Evolutionary conservation across 2,888 invertebrate species (phyloP).

Genomic region (Drosophila vallismaia): DNA sequence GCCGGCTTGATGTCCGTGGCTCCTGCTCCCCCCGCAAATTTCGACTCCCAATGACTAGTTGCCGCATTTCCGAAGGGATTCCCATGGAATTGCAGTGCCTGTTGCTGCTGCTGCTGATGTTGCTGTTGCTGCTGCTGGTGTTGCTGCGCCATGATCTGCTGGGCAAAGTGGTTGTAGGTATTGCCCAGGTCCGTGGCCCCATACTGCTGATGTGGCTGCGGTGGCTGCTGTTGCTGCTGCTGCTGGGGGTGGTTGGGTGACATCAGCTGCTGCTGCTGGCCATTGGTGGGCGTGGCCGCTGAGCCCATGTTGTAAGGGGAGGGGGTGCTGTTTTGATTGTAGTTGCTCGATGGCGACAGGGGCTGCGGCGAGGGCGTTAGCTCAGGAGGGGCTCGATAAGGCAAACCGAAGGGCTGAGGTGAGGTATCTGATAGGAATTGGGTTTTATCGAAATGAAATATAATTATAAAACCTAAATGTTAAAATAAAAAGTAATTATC

Average conservation of each 20-base stretch:
- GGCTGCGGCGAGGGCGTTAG: conserved; percentile 83
- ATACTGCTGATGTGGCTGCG: conserved; percentile 48
- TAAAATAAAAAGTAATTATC: conserved; percentile 9
- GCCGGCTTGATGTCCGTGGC: conserved; percentile 21
- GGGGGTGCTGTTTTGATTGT: conserved; percentile 80
- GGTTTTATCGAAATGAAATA: neutral
- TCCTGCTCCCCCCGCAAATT: conserved; percentile 60
- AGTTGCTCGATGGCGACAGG: conserved; percentile 80
- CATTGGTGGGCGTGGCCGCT: conserved; percentile 56
- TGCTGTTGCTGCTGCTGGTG: conserved; percentile 59
- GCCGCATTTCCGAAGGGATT: conserved; percentile 68
- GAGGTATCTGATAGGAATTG: conserved; percentile 77
- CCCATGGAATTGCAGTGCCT: conserved; percentile 60
- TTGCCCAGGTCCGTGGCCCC: conserved; percentile 55
- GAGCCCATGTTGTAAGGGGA: conserved; percentile 80
- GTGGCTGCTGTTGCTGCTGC: conserved; percentile 59
- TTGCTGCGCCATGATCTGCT: conserved; percentile 61
- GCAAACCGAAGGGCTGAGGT: conserved; percentile 79
- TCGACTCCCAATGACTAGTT: conserved; percentile 63
- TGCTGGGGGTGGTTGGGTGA: conserved; percentile 74
- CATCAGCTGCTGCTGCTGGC: conserved; percentile 62
- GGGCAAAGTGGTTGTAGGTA: conserved; percentile 68
- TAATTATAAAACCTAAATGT: neutral
- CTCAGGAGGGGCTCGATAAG: conserved; percentile 77
- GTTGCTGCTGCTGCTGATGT: conserved; percentile 55